phyloP scores from a whole-genome alignment of 1,140 invertebrate genomes.

The Anadara kagoshimensis region DNA sequence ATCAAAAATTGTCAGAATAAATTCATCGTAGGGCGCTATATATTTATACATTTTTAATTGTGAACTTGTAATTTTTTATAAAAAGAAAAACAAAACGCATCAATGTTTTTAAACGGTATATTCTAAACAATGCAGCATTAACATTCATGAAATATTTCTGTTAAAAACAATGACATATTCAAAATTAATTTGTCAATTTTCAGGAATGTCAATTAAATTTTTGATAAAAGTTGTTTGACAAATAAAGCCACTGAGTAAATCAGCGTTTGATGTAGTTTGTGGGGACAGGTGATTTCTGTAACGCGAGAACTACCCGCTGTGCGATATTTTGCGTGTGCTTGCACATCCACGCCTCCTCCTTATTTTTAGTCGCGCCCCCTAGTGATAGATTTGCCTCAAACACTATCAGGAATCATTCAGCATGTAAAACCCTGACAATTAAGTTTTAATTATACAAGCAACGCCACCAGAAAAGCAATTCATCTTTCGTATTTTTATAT shows the following conservation, averaged over 20 bases:
- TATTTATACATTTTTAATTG: too few relatives aligned
- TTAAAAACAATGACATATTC: too few relatives aligned
- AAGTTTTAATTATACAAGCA: slow-evolving; percentile 43
- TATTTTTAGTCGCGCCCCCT: slow-evolving; percentile 19
- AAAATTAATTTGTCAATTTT: too few relatives aligned
- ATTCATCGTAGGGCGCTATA: too few relatives aligned
- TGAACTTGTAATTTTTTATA: too few relatives aligned
- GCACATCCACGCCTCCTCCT: slow-evolving; percentile 32
- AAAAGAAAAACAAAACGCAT: too few relatives aligned
- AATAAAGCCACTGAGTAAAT: neutral
- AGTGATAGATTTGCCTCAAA: slow-evolving; percentile 29
- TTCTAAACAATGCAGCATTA: too few relatives aligned
- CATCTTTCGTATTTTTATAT: slow-evolving; percentile 14
- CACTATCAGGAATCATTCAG: slow-evolving; percentile 27
- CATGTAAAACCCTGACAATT: slow-evolving; percentile 30
- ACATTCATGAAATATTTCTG: too few relatives aligned
- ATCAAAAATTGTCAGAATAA: too few relatives aligned
- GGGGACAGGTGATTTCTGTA: slow-evolving; percentile 38
- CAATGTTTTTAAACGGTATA: too few relatives aligned
- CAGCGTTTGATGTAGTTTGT: slow-evolving; percentile 33
- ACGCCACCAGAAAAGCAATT: slow-evolving; percentile 32
- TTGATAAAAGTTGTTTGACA: too few relatives aligned
- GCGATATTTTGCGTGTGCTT: slow-evolving; percentile 33
- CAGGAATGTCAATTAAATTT: too few relatives aligned
- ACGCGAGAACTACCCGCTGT: slow-evolving; percentile 28